A percentile compares a stretch with the other conserved stretches of the same genome.
Evolutionary conservation across 1,140 invertebrate genomes (phyloP).

Genomic region (Trinorchestia longiramus): DNA sequence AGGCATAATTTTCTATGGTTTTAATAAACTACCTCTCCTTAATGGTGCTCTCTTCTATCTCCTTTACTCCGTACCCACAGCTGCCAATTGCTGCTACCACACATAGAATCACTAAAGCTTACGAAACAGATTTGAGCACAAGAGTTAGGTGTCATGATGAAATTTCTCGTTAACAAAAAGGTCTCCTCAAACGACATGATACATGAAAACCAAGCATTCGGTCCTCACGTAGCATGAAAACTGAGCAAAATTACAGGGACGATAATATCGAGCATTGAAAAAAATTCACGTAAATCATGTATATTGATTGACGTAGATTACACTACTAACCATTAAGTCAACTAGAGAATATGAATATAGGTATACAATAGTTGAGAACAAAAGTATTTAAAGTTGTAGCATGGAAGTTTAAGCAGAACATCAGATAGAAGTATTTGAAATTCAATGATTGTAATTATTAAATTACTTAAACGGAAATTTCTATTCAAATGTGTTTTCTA

Average conservation of each 20-base stretch:
- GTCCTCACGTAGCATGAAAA: not conserved
- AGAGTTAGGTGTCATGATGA: no score
- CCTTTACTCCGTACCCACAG: not conserved
- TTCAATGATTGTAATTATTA: no score
- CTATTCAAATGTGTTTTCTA: no score
- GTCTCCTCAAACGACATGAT: not conserved
- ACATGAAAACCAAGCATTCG: not conserved
- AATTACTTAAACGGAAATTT: no score
- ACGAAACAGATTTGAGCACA: no score
- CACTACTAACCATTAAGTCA: not conserved
- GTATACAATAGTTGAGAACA: not conserved
- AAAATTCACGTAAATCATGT: not conserved
- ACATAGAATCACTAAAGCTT: no score
- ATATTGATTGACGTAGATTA: not conserved
- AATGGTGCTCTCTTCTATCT: not conserved
- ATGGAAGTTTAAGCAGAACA: not conserved
- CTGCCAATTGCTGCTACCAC: no score
- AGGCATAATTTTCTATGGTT: slow-evolving; percentile 47
- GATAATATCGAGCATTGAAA: not conserved
- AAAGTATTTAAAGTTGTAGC: not conserved
- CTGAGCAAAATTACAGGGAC: not conserved
- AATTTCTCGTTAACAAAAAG: not conserved
- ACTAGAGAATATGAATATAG: not conserved
- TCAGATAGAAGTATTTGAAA: not conserved
- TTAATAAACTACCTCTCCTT: slow-evolving; percentile 20